Base-by-base conservation (phyloP, 2,797 vertebrate genomes). In the Psittacula derbiana region DNA sequence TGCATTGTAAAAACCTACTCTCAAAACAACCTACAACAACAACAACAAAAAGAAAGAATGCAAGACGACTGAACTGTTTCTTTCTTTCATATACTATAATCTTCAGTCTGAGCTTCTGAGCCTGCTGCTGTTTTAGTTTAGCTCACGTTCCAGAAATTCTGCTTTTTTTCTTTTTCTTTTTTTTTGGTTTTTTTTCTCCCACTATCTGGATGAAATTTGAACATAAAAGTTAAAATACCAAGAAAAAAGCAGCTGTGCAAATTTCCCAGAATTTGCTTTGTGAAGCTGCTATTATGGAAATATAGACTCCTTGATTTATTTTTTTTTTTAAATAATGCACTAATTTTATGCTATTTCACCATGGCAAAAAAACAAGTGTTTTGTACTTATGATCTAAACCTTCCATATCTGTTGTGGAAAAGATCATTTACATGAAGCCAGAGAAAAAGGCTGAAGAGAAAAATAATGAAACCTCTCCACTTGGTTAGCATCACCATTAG, bases 191-290 rank as follows among this genome's bases (percentile, higher is more conserved):
- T 2, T 53, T 20, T 65, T 60, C 71, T 94, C n/a, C 36, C 23
- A 46, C 44, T 93, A 96, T 84, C 93, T 93, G 86, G 79, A 92
- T 80, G 81, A 92, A 97, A 94, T 91, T 71, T 95, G 36, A 91
- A 95, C 43, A 73, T 81, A 73, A 66, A 92, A 80, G 25, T 80
- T 94, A 80, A 94, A 97, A 92, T 94, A 93, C 80, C 53, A 72
- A 89, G 90, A 91, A 94, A 93, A 95, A 94, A 88, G 2, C 44
- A 96, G 44, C 67, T 75, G 36, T 11, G 19, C n/a, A 87, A 57
- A 61, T 87, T 96, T 96, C 84, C 50, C 57, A 78, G 93, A 95
- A 96, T 82, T 94, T 93, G 24, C 31, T 92, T 92, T 82, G 60
- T 57, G 64, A 82, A 71, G 36, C 50, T 93, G 8, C 57, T 94